phyloP scores from a whole-genome alignment of 2,888 invertebrate species.

The Cerastis leucographa region DNA sequence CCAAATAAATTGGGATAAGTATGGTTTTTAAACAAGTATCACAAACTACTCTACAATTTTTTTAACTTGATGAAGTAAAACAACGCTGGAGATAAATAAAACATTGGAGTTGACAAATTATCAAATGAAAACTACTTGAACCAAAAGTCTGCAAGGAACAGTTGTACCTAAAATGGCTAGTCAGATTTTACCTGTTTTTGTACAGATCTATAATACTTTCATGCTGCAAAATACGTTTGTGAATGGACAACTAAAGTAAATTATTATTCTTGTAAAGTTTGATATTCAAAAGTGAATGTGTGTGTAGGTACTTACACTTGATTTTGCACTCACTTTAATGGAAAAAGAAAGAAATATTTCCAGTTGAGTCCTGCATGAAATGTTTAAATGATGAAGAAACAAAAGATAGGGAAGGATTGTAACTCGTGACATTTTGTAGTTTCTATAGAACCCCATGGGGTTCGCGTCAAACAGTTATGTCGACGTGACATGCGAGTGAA shows the following conservation, averaged over 20 bases:
- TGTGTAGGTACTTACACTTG: neutral
- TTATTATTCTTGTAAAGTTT: neutral
- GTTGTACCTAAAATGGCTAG: neutral
- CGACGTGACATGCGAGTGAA: slow-evolving; percentile 15
- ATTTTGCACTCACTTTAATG: neutral
- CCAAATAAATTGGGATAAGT: too few species aligned
- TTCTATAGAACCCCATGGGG: slow-evolving; percentile 7
- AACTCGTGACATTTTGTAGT: slow-evolving; percentile 11
- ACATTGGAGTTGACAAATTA: neutral
- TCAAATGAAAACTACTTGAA: neutral
- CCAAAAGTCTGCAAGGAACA: neutral
- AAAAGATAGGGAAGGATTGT: neutral
- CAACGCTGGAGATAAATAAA: neutral
- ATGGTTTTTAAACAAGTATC: neutral
- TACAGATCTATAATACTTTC: neutral
- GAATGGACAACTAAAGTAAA: neutral
- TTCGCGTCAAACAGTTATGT: slow-evolving; percentile 7
- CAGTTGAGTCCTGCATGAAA: neutral
- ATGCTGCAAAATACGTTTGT: neutral
- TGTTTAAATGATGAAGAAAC: neutral
- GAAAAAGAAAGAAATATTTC: neutral
- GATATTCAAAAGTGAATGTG: neutral
- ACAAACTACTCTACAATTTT: neutral
- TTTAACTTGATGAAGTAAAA: neutral
- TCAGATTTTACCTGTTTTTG: neutral